phyloP scores from a whole-genome alignment of 2,113 vertebrate species.

The Hippocampus abdominalis region DNA sequence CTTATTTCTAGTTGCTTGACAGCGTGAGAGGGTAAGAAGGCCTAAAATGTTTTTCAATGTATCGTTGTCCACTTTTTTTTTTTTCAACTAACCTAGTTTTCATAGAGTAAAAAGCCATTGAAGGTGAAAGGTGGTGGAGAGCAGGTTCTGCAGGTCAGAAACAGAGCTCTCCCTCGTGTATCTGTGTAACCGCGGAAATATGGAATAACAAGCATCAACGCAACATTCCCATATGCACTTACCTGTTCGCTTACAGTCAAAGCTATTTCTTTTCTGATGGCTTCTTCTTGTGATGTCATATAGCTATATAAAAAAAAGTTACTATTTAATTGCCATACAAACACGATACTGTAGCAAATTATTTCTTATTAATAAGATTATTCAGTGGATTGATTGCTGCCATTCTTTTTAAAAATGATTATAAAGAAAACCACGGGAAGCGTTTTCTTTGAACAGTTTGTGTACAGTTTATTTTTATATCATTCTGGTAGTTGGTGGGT shows the following conservation, averaged over 20 bases:
- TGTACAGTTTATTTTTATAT: conserved; percentile 90
- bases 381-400: conserved; percentile 79
- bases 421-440: conserved; percentile 69
- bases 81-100: conserved; percentile 34
- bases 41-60: conserved; percentile 20
- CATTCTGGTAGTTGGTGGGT: conserved; percentile 75
- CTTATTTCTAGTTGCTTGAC: conserved; percentile 8
- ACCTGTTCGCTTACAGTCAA: conserved; percentile 56
- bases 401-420: conserved; percentile 76
- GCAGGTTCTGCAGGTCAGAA: conserved; percentile 75
- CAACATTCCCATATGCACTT: conserved; percentile 67
- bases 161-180: conserved; percentile 58
- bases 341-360: conserved; percentile 90
- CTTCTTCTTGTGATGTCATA: conserved; percentile 68
- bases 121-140: conserved; percentile 39
- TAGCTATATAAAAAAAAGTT: conserved; percentile 70
- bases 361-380: conserved; percentile 80
- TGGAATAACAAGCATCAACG: conserved; percentile 47
- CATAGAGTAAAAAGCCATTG: conserved; percentile 57
- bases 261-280: conserved; percentile 64
- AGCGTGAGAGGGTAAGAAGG: neutral
- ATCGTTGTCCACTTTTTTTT: conserved; percentile 36
- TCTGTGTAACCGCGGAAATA: conserved; percentile 59
- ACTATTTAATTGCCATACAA: conserved; percentile 79
- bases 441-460: conserved; percentile 77